phyloP scores from a whole-genome alignment of 2,797 vertebrate species.

The Allobates femoralis region DNA sequence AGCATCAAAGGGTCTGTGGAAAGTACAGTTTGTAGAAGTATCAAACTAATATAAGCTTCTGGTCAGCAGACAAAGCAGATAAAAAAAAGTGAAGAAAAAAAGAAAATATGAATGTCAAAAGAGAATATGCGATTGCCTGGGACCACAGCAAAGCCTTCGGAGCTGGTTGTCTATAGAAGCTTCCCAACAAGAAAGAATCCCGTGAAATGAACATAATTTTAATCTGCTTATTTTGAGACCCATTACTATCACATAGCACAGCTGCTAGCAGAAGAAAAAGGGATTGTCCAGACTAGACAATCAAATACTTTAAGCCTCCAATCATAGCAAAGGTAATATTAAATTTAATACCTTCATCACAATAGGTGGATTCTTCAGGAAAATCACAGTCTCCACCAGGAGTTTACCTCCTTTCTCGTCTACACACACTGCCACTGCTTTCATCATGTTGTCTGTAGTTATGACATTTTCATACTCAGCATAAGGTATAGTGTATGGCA shows the following conservation, averaged over 20 bases:
- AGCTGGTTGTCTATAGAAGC: not conserved
- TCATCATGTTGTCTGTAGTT: constrained; percentile 77
- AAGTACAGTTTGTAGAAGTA: not conserved
- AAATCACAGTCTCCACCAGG: constrained; percentile 76
- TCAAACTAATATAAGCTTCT: not conserved
- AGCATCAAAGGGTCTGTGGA: not conserved
- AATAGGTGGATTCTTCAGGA: constrained; percentile 74
- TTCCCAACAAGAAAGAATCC: not conserved
- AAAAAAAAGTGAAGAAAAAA: too few relatives aligned
- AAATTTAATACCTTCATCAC: constrained; percentile 71
- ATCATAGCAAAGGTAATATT: too few relatives aligned
- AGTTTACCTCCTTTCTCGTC: constrained; percentile 69
- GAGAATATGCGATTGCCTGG: too few relatives aligned
- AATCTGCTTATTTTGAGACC: too few relatives aligned
- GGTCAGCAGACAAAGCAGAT: not conserved
- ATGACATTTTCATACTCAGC: constrained; percentile 71
- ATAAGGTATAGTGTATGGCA: constrained; percentile 73
- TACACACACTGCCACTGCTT: constrained; percentile 74
- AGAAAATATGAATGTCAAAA: not conserved
- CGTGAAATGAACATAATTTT: not conserved
- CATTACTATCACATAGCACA: too few relatives aligned
- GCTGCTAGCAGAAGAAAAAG: too few relatives aligned
- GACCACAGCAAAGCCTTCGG: not conserved
- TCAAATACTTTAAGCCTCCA: too few relatives aligned
- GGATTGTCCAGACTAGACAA: too few relatives aligned